Evolutionary conservation across 2,113 vertebrate genomes (phyloP).

Genomic region (Syrrhaptes paradoxus): DNA sequence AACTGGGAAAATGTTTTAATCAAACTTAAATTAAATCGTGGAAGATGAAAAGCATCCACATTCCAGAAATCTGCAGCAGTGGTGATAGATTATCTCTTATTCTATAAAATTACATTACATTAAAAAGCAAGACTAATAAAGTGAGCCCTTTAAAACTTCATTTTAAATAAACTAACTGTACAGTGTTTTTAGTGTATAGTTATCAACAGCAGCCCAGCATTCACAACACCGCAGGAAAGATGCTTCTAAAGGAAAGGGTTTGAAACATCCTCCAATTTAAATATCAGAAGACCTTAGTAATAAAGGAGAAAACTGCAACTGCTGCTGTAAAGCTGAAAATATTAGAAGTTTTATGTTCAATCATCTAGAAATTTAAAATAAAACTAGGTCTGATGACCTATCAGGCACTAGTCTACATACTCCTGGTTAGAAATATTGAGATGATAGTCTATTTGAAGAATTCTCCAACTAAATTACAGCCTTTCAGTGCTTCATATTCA

Average conservation of each 20-base stretch:
- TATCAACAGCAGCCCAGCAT: neutral
- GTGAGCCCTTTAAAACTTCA: neutral
- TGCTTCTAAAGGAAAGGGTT: neutral
- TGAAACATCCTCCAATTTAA: neutral
- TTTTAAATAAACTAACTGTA: neutral
- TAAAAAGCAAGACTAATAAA: slow-evolving; percentile 2
- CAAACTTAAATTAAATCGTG: neutral
- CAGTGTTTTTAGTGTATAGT: neutral
- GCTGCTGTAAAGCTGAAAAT: neutral
- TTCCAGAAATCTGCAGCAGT: neutral
- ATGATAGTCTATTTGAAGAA: neutral
- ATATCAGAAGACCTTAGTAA: neutral
- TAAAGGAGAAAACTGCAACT: neutral
- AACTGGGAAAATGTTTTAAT: neutral
- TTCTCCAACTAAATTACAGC: neutral
- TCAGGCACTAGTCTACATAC: neutral
- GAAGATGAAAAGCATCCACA: neutral
- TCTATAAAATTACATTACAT: neutral
- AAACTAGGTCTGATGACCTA: neutral
- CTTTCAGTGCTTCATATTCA: neutral
- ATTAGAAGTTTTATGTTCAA: neutral
- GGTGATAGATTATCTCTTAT: neutral
- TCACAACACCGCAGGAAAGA: neutral
- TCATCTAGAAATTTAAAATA: neutral
- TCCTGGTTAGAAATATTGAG: neutral